Evolutionary conservation across 1,140 invertebrate genomes (phyloP), one percentile per base, ranked within the genome.

Genomic region (Gonatopus flavifemur): DNA sequence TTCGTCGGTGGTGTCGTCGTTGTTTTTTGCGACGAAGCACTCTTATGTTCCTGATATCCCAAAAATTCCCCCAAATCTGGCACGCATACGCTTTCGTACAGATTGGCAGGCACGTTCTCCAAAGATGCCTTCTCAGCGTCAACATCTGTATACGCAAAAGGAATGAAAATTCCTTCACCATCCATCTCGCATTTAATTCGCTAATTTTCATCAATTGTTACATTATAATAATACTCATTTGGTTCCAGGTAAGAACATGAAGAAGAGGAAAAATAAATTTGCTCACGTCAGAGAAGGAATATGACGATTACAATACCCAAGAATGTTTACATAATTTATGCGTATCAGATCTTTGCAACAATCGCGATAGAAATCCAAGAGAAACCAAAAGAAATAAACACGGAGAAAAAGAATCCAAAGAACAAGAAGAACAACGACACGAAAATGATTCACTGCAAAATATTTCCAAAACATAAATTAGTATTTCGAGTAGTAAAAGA

Each of bases 21-120:
- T 46, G 69, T 72, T 52, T 75, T 76, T 18, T 73, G 71, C 33
- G 78, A 69, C 21, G 77, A 74, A 15, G 72, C 62, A 13, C 69
- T 62, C n/a, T 56, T 37, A 71, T 73, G 60, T 72, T 72, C 69
- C 49, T 80, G 78, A 67, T 84, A 85, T 31, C 80, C 80, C 61
- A 88, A 79, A 69, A 86, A 87, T 63, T 86, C 85, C 49, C 80
- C 82, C 59, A 90, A 80, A 70, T 92, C 89, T 52, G 88, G 88
- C 62, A 90, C 87, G 70, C 88, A 90, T 60, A 89, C 84, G 52
- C 86, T 84, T 62, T 90, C 88, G 79, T 89, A 91, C 62, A 89
- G 81, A 70, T 82, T 86, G 42, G 79, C 73, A 28, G 78, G 73
- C 66, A 84, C 82, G 64, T 86, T 86, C 68, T 86, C 86, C 67